Percentiles rank a stretch among this genome's conserved stretches.
Conservation (phyloP, 2,888 invertebrate species). For the Halictus quadricinctus region DNA sequence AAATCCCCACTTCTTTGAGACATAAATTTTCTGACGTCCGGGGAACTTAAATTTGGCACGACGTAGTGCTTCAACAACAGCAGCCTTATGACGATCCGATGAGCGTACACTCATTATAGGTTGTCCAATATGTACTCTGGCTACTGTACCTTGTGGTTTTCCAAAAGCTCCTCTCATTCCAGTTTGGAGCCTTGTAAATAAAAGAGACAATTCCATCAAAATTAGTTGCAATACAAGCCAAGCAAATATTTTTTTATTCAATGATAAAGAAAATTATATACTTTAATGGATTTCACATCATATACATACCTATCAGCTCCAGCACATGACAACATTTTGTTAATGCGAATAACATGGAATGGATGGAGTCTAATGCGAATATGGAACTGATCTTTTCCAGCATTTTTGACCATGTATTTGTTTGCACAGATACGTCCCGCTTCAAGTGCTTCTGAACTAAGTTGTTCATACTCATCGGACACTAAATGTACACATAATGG, state of each 20-base stretch:
- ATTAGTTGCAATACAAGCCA: not conserved
- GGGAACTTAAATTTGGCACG: constrained; percentile 99
- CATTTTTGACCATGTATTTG: constrained; percentile 99
- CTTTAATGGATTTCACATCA: not conserved
- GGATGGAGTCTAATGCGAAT: constrained; percentile 99
- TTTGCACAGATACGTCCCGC: constrained; percentile 99
- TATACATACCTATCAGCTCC: constrained; percentile 98
- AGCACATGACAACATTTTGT: constrained; percentile 99
- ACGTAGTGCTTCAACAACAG: constrained; percentile 98
- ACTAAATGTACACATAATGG: constrained; percentile 99
- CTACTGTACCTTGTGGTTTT: constrained; percentile 99
- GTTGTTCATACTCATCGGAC: constrained; percentile 99
- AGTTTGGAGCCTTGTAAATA: constrained; percentile 93
- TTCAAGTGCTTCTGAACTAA: constrained; percentile 99
- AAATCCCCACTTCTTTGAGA: constrained; percentile 99
- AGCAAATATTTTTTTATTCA: not conserved
- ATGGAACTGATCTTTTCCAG: constrained; percentile 99
- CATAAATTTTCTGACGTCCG: constrained; percentile 99
- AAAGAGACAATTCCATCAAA: not conserved
- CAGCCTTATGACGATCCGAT: constrained; percentile 96
- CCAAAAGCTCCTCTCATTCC: constrained; percentile 99
- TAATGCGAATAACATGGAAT: constrained; percentile 99
- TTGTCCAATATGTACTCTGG: constrained; percentile 99
- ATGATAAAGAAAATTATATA: not conserved
- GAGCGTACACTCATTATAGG: constrained; percentile 99